Percentiles rank a stretch among this genome's conserved stretches.
Evolutionary conservation across 2,113 vertebrate species (phyloP).

Genomic region (Phrynocephalus versicolor): DNA sequence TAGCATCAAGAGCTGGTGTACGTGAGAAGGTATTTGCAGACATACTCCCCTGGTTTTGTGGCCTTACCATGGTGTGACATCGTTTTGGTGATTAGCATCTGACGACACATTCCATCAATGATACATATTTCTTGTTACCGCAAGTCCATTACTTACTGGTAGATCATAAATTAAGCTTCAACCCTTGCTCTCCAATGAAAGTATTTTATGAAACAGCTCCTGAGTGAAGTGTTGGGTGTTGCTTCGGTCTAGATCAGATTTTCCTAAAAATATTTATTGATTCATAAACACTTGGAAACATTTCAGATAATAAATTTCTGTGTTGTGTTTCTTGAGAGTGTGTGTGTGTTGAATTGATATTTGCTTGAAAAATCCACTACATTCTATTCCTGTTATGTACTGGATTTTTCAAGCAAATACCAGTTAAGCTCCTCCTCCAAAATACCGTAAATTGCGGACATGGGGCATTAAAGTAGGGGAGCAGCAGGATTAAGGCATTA

Average conservation of each 20-base stretch:
- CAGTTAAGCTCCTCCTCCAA: no score
- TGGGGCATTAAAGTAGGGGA: neutral
- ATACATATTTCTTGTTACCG: neutral
- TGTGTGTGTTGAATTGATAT: neutral
- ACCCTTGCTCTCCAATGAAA: neutral
- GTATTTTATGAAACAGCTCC: neutral
- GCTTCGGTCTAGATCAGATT: neutral
- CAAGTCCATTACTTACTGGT: neutral
- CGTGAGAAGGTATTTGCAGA: neutral
- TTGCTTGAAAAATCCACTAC: neutral
- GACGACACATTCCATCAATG: neutral
- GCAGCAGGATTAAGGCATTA: neutral
- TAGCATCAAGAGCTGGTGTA: neutral
- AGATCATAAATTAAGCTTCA: neutral
- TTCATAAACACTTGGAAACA: neutral
- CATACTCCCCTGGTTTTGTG: neutral
- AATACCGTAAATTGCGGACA: neutral
- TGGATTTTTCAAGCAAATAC: no score
- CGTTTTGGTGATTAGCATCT: neutral
- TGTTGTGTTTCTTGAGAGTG: neutral
- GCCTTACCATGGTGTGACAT: neutral
- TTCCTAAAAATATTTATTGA: neutral
- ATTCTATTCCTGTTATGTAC: no score
- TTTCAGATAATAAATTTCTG: neutral
- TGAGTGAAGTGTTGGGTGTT: neutral